Percentiles rank a stretch among this genome's conserved stretches.
Evolutionary conservation across 1,140 invertebrate species (phyloP).

Genomic region (Oedothorax gibbosus): DNA sequence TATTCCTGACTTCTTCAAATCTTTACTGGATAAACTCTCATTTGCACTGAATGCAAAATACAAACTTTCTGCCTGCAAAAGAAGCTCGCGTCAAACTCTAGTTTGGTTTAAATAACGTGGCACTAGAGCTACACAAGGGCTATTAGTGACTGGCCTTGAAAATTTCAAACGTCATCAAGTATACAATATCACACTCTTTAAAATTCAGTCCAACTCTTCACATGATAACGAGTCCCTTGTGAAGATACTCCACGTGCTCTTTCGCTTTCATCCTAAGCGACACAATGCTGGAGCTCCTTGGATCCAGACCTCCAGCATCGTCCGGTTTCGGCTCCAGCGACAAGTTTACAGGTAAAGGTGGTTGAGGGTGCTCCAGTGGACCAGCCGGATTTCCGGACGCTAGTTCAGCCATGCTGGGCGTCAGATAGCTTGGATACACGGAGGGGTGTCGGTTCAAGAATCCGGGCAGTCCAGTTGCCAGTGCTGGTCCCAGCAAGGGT

Average conservation of each 20-base stretch:
- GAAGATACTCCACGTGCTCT: slow-evolving; percentile 90
- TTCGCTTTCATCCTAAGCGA: slow-evolving; percentile 90
- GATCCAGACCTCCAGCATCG: slow-evolving; percentile 65
- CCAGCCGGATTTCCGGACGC: slow-evolving; percentile 16
- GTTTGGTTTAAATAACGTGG: no score
- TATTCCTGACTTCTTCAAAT: no score
- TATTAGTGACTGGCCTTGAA: no score
- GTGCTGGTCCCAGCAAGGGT: slow-evolving; percentile 76
- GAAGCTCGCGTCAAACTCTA: no score
- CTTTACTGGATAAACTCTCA: no score
- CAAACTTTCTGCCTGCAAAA: no score
- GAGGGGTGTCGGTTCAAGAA: slow-evolving; percentile 83
- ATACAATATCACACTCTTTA: no score
- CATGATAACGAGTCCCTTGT: slow-evolving; percentile 75
- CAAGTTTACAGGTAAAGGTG: slow-evolving; percentile 61
- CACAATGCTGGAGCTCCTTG: slow-evolving; percentile 88
- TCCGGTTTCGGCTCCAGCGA: slow-evolving; percentile 43
- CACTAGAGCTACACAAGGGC: no score
- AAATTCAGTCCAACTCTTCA: not conserved
- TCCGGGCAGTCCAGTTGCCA: slow-evolving; percentile 78
- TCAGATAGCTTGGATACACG: slow-evolving; percentile 84
- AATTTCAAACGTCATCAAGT: no score
- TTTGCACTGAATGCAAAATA: no score
- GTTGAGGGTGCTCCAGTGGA: slow-evolving; percentile 30
- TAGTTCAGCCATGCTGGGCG: slow-evolving; percentile 70